These are phyloP conservation scores for Plectrocnemia conspersa DNA, from an alignment of 1,140 invertebrate genomes.

Conservation along the genomic window DNA sequence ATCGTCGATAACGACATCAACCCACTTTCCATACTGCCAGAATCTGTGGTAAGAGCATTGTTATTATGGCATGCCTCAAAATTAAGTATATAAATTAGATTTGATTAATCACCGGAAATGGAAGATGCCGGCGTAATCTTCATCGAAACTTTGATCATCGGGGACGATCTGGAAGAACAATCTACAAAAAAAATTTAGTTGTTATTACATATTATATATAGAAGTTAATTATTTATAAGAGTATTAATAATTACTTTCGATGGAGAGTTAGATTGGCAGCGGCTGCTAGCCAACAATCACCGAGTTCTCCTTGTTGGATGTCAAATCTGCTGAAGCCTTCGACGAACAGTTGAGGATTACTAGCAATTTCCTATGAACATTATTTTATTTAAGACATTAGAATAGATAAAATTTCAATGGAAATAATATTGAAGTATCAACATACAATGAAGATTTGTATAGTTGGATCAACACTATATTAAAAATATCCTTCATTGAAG, in stretches of 20 bases:
- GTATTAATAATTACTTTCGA: no score
- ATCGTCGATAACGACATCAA: constrained; percentile 93
- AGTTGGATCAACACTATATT: no score
- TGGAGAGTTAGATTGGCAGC: constrained; percentile 93
- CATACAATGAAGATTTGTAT: no score
- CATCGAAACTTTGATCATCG: constrained; percentile 88
- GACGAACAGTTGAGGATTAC: constrained; percentile 85
- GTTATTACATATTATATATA: not conserved
- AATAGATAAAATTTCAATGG: no score
- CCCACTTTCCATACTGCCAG: constrained; percentile 93
- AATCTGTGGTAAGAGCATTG: constrained; percentile 59
- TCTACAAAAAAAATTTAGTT: constrained; percentile 39
- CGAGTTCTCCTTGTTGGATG: constrained; percentile 94
- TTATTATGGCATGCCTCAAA: constrained; percentile 32
- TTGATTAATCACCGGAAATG: constrained; percentile 87
- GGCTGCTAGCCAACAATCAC: constrained; percentile 96
- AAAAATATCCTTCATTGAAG: no score
- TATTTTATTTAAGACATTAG: no score
- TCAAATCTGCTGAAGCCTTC: constrained; percentile 95
- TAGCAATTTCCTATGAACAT: constrained; percentile 74
- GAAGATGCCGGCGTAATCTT: constrained; percentile 90
- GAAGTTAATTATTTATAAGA: constrained; percentile 12
- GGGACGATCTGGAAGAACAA: constrained; percentile 93
- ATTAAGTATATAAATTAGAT: not conserved
- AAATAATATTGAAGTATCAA: no score